These are phyloP conservation scores for Laticauda colubrina DNA, from an alignment of 2,113 vertebrate species.

Conservation along the genomic window DNA sequence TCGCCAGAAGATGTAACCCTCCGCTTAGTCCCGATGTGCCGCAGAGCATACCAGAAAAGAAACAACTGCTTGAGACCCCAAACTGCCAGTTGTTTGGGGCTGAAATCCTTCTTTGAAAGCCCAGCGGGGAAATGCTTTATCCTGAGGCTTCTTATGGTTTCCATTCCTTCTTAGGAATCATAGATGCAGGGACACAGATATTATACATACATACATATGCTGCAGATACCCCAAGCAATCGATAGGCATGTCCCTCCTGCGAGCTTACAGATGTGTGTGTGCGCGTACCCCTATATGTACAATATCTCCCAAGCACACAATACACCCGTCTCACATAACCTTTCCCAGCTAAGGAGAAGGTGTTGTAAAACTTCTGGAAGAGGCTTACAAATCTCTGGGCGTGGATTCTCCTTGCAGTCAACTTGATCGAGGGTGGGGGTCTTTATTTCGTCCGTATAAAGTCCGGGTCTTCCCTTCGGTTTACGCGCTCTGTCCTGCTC, in stretches of 20 bases:
- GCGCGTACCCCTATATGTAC: background rate
- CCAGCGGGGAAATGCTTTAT: slow-evolving; percentile 1
- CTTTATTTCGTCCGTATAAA: background rate
- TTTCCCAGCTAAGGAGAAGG: background rate
- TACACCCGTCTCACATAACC: background rate
- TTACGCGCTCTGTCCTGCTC: background rate
- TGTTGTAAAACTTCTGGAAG: background rate
- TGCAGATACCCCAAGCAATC: background rate
- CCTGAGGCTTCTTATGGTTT: slow-evolving; percentile 40
- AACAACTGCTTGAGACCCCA: slow-evolving; percentile 43
- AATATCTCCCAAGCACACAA: background rate
- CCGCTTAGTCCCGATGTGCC: slow-evolving; percentile 29
- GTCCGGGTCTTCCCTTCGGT: background rate
- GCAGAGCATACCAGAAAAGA: slow-evolving; percentile 39
- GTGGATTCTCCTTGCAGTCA: background rate
- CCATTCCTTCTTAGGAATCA: slow-evolving; percentile 35
- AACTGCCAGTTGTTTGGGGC: slow-evolving; percentile 38
- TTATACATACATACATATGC: background rate
- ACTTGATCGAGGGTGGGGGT: slow-evolving; percentile 1
- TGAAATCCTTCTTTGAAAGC: slow-evolving; percentile 29
- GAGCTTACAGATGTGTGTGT: background rate
- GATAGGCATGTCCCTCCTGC: background rate
- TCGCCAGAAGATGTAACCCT: slow-evolving; percentile 50
- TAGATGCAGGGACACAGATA: background rate
- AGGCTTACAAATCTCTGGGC: background rate